A percentile compares a stretch with the other conserved stretches of the same genome.
Evolutionary conservation across 2,113 vertebrate species (phyloP).

Genomic region (Nycticorax nycticorax): DNA sequence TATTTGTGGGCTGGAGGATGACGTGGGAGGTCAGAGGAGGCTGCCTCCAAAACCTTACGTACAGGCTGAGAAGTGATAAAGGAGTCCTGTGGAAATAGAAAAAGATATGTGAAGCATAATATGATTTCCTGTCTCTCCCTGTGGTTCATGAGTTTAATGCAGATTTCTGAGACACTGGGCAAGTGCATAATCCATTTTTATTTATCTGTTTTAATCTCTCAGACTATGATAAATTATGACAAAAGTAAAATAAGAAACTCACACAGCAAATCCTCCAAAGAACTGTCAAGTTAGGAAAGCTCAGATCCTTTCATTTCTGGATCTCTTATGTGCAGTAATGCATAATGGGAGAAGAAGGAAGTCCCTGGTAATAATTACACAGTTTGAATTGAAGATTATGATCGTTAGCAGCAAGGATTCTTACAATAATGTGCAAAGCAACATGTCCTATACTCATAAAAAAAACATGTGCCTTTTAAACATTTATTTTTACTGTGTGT

Average conservation of each 20-base stretch:
- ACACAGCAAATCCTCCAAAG: not conserved
- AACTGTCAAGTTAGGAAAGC: not conserved
- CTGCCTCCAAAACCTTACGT: not conserved
- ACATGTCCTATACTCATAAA: not conserved
- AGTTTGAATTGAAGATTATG: not conserved
- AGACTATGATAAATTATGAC: not conserved
- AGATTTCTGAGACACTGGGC: not conserved
- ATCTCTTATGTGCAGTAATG: not conserved
- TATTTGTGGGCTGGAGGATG: not conserved
- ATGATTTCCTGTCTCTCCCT: not conserved
- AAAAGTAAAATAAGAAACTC: not conserved
- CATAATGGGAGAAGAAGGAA: not conserved
- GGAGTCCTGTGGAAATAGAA: not conserved
- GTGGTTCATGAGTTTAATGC: not conserved
- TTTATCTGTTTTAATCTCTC: not conserved
- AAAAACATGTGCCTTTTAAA: not conserved
- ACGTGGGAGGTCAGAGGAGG: not conserved
- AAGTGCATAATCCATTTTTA: not conserved
- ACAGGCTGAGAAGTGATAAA: not conserved
- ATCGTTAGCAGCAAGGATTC: not conserved
- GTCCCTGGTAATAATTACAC: not conserved
- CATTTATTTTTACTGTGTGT: conserved; percentile 12
- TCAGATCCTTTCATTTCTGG: not conserved
- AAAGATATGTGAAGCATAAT: not conserved
- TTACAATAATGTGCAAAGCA: not conserved